phyloP scores from a whole-genome alignment of 35 echinoderm and acorn worm genomes.

The Acanthaster planci region DNA sequence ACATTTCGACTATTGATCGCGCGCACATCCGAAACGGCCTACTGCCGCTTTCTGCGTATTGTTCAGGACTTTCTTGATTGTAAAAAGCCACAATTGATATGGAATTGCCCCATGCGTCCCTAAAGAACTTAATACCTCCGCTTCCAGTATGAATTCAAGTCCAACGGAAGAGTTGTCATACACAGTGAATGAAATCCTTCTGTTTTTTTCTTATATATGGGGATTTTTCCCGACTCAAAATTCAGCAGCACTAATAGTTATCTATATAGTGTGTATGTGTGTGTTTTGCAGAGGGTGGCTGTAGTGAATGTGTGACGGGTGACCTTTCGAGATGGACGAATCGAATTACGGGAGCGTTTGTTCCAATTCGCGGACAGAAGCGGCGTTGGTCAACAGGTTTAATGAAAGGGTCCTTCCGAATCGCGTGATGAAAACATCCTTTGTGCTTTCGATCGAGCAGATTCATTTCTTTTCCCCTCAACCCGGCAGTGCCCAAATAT shows the following conservation, averaged over 20 bases:
- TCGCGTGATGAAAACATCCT: too few species aligned
- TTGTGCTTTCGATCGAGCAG: too few species aligned
- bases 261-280: neutral
- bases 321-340: constrained; percentile 6
- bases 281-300: neutral
- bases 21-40: neutral
- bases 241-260: neutral
- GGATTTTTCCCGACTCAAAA: neutral
- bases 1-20: constrained; percentile 11
- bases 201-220: neutral
- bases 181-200: neutral
- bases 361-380: neutral
- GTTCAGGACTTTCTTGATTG: too few species aligned
- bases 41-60: too few species aligned
- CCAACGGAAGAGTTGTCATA: neutral
- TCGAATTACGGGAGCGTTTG: constrained; percentile 19
- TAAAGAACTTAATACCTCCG: neutral
- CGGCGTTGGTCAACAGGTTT: too few species aligned
- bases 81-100: too few species aligned
- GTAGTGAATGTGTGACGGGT: neutral
- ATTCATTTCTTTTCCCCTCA: too few species aligned
- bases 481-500: too few species aligned
- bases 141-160: neutral
- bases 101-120: neutral
- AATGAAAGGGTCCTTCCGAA: too few species aligned